Percentiles rank a stretch among this genome's conserved stretches.
Evolutionary conservation across 2,797 vertebrate species (phyloP).

Genomic region (Chelidonichthys spinosus): DNA sequence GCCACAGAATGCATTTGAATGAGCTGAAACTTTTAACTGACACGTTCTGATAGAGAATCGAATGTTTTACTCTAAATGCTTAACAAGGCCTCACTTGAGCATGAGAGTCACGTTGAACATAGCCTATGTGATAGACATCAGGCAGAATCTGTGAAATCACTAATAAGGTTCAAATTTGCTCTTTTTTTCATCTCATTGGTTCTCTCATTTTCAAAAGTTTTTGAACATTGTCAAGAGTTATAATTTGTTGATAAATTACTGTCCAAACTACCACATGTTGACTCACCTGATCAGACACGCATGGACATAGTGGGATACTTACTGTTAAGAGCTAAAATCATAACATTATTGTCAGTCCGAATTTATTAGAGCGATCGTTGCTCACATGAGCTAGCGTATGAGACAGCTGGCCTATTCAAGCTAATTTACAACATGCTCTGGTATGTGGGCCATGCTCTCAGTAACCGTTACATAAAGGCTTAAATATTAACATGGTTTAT

Average conservation of each 20-base stretch:
- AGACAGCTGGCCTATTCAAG: constrained; percentile 32
- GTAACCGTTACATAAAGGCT: constrained; percentile 24
- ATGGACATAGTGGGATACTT: neutral
- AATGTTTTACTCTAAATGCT: neutral
- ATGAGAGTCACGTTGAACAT: neutral
- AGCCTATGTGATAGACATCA: neutral
- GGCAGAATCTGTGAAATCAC: neutral
- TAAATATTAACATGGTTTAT: constrained; percentile 18
- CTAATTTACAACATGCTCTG: constrained; percentile 57
- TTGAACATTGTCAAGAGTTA: no score
- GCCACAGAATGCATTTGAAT: neutral
- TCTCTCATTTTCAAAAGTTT: no score
- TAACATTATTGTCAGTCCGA: neutral
- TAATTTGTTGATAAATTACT: neutral
- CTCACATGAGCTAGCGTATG: neutral
- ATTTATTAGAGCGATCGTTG: neutral
- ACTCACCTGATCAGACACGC: neutral
- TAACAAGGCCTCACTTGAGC: constrained; percentile 18
- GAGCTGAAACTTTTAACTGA: neutral
- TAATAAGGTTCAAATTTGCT: neutral
- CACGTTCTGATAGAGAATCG: neutral
- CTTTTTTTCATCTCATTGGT: no score
- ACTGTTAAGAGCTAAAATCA: neutral
- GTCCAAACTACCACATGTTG: constrained; percentile 1
- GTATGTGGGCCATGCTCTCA: constrained; percentile 38